Evolutionary conservation across 2,113 vertebrate genomes (phyloP).

Genomic region (Galeopterus variegatus): DNA sequence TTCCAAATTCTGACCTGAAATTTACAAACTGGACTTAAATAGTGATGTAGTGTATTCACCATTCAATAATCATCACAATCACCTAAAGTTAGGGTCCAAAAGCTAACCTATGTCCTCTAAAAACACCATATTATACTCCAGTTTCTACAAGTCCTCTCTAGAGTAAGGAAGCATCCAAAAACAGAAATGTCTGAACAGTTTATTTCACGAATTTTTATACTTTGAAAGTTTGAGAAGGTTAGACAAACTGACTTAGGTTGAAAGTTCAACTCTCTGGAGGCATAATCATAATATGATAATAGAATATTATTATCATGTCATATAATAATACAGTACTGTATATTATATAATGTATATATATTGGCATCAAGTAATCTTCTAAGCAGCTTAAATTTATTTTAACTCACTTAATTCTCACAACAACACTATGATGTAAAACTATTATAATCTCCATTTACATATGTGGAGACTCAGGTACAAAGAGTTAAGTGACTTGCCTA

Average conservation of each 20-base stretch:
- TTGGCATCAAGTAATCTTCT: background rate
- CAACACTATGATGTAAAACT: background rate
- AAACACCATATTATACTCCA: background rate
- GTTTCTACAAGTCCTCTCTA: background rate
- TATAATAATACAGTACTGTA: background rate
- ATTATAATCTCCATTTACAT: background rate
- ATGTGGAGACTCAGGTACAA: background rate
- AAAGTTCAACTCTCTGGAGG: background rate
- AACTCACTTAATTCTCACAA: background rate
- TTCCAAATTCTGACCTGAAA: background rate
- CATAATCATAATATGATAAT: background rate
- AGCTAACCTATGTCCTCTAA: background rate
- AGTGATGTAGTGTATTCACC: background rate
- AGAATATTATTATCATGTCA: background rate
- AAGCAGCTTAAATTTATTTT: slow-evolving; percentile 45
- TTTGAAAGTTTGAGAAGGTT: slow-evolving; percentile 14
- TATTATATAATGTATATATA: background rate
- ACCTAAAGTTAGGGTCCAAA: background rate
- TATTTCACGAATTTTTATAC: background rate
- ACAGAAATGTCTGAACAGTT: background rate
- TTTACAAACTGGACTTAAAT: background rate
- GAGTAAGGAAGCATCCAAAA: slow-evolving; percentile 10
- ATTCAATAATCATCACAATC: background rate
- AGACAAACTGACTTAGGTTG: background rate
- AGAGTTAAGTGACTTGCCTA: background rate